phyloP scores from a whole-genome alignment of 2,113 vertebrate genomes.

The Cichladusa arquata region DNA sequence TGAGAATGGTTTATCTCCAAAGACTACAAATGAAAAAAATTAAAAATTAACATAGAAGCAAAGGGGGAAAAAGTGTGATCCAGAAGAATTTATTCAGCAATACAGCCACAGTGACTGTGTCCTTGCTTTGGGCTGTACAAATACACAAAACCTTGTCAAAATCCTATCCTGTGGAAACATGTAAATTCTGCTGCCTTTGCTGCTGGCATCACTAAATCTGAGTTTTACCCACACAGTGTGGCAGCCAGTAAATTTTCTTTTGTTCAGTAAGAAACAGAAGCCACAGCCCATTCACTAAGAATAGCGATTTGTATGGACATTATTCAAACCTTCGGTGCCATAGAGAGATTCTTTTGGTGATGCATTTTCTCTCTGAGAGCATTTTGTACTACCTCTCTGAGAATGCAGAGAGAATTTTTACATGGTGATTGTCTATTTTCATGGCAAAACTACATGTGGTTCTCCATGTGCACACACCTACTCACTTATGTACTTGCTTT shows the following conservation, averaged over 20 bases:
- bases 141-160: background rate
- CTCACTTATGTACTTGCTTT: background rate
- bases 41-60: background rate
- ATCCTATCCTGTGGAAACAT: background rate
- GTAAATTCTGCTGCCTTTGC: background rate
- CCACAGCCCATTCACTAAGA: background rate
- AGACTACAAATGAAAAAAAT: background rate
- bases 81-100: background rate
- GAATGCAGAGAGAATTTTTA: background rate
- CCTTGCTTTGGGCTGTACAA: background rate
- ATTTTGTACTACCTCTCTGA: background rate
- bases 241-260: constrained; percentile 12
- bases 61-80: background rate
- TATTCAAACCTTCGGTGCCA: background rate
- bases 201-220: constrained; percentile 1
- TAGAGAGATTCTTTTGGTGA: background rate
- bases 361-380: background rate
- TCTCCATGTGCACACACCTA: background rate
- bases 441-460: background rate
- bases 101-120: background rate
- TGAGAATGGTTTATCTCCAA: background rate
- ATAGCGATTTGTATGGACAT: background rate
- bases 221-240: background rate
- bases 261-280: constrained; percentile 1
- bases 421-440: background rate